Percentiles rank a stretch among this genome's conserved stretches.
Evolutionary conservation across 2,888 invertebrate species (phyloP).

Genomic region (Zaprionus obscuricornis): DNA sequence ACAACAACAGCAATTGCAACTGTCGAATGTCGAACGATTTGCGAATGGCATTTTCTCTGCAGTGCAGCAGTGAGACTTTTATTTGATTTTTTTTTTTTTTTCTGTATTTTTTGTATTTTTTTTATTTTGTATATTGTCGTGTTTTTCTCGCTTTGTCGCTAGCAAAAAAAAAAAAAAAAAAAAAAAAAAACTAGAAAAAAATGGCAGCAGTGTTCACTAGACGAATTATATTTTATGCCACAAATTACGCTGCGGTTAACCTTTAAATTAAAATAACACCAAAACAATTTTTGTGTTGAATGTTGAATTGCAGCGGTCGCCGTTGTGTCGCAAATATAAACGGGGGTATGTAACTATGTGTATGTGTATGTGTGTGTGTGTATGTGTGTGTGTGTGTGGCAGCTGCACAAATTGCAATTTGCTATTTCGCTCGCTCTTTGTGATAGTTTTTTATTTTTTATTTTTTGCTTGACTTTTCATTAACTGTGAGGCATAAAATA

Average conservation of each 20-base stretch:
- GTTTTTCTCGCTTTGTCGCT: neutral
- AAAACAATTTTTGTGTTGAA: slow-evolving; percentile 74
- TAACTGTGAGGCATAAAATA: slow-evolving; percentile 77
- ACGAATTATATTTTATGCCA: slow-evolving; percentile 79
- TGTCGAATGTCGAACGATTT: slow-evolving; percentile 23
- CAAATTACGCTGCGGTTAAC: slow-evolving; percentile 81
- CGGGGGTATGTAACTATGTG: neutral
- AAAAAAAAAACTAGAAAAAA: too few species aligned
- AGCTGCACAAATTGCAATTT: slow-evolving; percentile 74
- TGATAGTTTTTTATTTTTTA: slow-evolving; percentile 18
- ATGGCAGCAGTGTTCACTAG: slow-evolving; percentile 49
- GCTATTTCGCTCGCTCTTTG: slow-evolving; percentile 45
- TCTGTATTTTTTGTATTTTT: slow-evolving; percentile 17
- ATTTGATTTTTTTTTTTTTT: slow-evolving; percentile 40
- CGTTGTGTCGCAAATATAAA: slow-evolving; percentile 7
- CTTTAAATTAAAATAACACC: slow-evolving; percentile 81
- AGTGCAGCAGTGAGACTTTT: slow-evolving; percentile 20
- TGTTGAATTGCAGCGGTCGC: slow-evolving; percentile 45
- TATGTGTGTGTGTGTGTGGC: slow-evolving; percentile 42
- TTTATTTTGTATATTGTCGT: slow-evolving; percentile 16
- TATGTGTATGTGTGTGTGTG: slow-evolving; percentile 1
- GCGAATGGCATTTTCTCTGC: slow-evolving; percentile 47
- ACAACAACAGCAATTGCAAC: neutral
- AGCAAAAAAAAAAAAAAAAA: neutral
- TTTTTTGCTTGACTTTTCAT: slow-evolving; percentile 42